These are phyloP conservation scores for Drosophila meridiana DNA, from an alignment of 2,888 invertebrate genomes.

Conservation along the genomic window DNA sequence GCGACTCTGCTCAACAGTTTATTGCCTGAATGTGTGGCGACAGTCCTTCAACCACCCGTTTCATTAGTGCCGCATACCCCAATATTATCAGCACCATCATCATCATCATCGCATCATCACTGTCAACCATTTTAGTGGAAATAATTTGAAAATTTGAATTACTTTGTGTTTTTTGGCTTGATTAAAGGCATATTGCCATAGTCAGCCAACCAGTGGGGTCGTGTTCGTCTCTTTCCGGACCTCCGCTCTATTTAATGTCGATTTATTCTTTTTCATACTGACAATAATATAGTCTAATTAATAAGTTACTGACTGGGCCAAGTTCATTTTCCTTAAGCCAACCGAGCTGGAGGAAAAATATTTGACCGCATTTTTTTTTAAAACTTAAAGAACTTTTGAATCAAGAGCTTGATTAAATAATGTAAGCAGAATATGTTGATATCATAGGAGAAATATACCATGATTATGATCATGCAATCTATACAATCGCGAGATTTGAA, in stretches of 20 bases:
- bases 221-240: not conserved
- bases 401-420: too few relatives aligned
- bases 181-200: slow-evolving; percentile 67
- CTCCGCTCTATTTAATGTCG: not conserved
- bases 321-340: not conserved
- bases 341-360: not conserved
- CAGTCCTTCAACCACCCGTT: slow-evolving; percentile 31
- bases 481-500: not conserved
- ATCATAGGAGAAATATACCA: too few relatives aligned
- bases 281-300: not conserved
- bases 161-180: slow-evolving; percentile 69
- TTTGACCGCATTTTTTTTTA: not conserved
- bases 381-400: not conserved
- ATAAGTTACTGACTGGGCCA: not conserved
- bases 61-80: slow-evolving; percentile 30
- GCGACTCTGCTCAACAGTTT: slow-evolving; percentile 23
- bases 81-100: slow-evolving; percentile 18
- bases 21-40: slow-evolving; percentile 34
- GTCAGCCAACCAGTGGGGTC: slow-evolving; percentile 1
- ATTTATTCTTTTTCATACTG: not conserved
- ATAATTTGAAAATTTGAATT: slow-evolving; percentile 77
- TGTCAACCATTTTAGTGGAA: slow-evolving; percentile 62
- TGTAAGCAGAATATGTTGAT: too few relatives aligned
- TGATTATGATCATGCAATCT: not conserved
- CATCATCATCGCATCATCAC: slow-evolving; percentile 21